Base-by-base conservation (phyloP, 2,888 invertebrate genomes). In the Himalopsyche anomala region DNA sequence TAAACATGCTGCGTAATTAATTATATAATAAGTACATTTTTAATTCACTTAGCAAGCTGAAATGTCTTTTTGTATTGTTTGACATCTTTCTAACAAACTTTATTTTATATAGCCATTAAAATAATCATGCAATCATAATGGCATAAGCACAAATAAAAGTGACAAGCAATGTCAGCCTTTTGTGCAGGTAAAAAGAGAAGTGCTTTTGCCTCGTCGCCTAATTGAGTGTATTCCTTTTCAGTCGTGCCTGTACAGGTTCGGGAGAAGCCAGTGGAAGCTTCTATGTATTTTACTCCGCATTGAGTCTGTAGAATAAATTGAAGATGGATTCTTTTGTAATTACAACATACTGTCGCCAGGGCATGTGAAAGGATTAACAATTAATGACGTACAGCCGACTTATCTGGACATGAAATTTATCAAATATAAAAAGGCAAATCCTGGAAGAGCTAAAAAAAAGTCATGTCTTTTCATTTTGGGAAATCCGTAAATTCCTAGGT, bases 321-420 rank as follows among this genome's bases (percentile, higher is more conserved):
- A 74, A 74, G 74, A 36, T 74, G 74, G 74, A 74, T 36, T 36
- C 62, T 74, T 36, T 74, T 36, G 36, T 74, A 74, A 74, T 88
- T 88, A 83, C 86, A 80, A 69, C 83, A 17, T 38, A 45, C 85
- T 56, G 36, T 51, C 56, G 84, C 54, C 84, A 62, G 80, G n/a
- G 81, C 56, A 54, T 38, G 36, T 38, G 74, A 36, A 74, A 74
- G 28, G 74, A 36, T 74, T 12, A 36, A 38, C 74, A 74, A 74
- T 74, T 36, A 74, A 38, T 6, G 36, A 19, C 19, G 15, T 74
- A 15, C 36, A 9, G 36, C 19, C 28, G 4, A 38, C 74, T 36
- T 38, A 5, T 15, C 74, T 74, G 11, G 12, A 38, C 36, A 38
- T 74, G 74, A 74, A 4, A 36, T 28, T 28, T 1, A 28, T 28